These are phyloP conservation scores for Dolichallabes microphthalmus DNA, from an alignment of 2,113 vertebrate genomes.

Conservation along the genomic window DNA sequence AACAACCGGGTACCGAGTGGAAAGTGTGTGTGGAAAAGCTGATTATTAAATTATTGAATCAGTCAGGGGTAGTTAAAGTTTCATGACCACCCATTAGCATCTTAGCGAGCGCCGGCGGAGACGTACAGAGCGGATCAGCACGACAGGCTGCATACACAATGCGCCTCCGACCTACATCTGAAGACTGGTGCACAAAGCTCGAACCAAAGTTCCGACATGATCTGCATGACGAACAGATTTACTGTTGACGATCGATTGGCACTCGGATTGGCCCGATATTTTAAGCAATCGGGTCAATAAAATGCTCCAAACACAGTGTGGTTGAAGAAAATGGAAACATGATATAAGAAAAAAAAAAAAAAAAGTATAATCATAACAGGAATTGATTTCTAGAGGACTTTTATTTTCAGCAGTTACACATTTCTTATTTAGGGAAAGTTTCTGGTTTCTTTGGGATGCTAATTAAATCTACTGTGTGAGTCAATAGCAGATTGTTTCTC, in stretches of 20 bases:
- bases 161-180: constrained; percentile 64
- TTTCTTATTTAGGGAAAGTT: constrained; percentile 13
- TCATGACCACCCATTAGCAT: constrained; percentile 67
- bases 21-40: constrained; percentile 55
- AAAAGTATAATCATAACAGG: background rate
- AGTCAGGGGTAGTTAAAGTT: constrained; percentile 65
- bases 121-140: background rate
- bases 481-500: background rate
- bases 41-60: constrained; percentile 71
- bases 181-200: background rate
- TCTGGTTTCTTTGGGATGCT: background rate
- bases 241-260: background rate
- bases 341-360: background rate
- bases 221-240: background rate
- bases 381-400: background rate
- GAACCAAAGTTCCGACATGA: background rate
- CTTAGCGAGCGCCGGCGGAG: constrained; percentile 38
- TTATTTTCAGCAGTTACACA: background rate
- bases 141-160: constrained; percentile 11
- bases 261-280: background rate
- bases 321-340: background rate
- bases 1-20: constrained; percentile 25
- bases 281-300: background rate
- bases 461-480: background rate
- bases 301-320: background rate